Base-by-base conservation (phyloP, 2,888 invertebrate genomes). In the Isoperla grammatica region DNA sequence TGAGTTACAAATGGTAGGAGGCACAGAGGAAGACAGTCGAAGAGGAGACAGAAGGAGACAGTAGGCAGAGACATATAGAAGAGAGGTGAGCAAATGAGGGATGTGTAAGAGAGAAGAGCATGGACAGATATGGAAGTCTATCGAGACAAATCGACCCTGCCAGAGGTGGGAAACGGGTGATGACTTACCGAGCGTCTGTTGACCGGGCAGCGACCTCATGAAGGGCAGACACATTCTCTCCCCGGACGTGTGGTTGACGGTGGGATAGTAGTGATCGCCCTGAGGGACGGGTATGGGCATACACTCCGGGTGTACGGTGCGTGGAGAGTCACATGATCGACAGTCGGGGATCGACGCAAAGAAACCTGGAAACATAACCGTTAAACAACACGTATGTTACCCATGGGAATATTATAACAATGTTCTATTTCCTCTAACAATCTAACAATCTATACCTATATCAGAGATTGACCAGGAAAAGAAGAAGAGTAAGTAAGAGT, bases 131-230 rank as follows among this genome's bases (percentile, higher is more conserved):
- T n/a, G n/a, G n/a, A n/a, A n/a, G n/a, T n/a, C n/a, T n/a, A n/a
- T n/a, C n/a, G n/a, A n/a, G n/a, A n/a, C n/a, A n/a, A n/a, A n/a
- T n/a, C n/a, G n/a, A n/a, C n/a, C n/a, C n/a, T n/a, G n/a, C n/a
- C n/a, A n/a, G n/a, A n/a, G n/a, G n/a, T n/a, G n/a, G n/a, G n/a
- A n/a, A n/a, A n/a, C n/a, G n/a, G n/a, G 42, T 55, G 22, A 3
- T 50, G 11, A 55, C 66, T 73, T 67, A 81, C 82, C 88, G 46
- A 96, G 77, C 57, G 87, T 84, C 68, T 91, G 87, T 70, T 95
- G 95, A 20, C 95, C 95, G 0, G 95, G 93, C 64, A 96, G 76
- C 50, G 94, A 95, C 70, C 95, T 83, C 86, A 95, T 95, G 73
- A 94, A 95, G 0, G 95, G 94, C 76, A 96, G 91, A 74, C 96